A percentile compares a stretch with the other conserved stretches of the same genome.
These are phyloP conservation scores for Sylvietta virens DNA, from an alignment of 2,113 vertebrate species.

Conservation along the genomic window DNA sequence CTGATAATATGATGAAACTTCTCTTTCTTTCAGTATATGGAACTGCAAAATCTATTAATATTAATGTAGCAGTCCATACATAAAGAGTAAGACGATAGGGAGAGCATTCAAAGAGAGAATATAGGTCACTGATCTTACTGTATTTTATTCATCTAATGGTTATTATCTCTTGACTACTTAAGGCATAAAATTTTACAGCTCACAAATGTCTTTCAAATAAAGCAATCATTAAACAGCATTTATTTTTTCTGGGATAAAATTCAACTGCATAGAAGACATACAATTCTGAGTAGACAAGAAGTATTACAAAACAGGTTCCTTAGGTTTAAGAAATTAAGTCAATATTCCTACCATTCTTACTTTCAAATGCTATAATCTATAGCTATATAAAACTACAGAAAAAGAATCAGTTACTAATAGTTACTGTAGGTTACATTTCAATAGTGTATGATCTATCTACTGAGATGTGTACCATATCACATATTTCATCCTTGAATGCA, in stretches of 20 bases:
- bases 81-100: background rate
- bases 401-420: background rate
- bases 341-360: background rate
- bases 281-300: background rate
- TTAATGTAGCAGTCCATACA: background rate
- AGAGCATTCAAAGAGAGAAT: background rate
- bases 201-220: background rate
- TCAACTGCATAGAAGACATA: background rate
- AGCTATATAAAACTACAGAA: background rate
- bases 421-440: background rate
- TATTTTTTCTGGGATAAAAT: background rate
- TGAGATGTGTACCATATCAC: background rate
- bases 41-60: background rate
- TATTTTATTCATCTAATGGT: background rate
- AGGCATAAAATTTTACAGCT: background rate
- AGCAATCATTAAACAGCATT: background rate
- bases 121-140: background rate
- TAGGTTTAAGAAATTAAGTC: background rate
- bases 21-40: background rate
- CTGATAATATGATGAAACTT: background rate
- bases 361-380: background rate
- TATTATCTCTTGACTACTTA: background rate
- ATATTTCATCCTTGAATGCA: background rate
- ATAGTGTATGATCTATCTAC: background rate
- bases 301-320: background rate